Conservation (phyloP, 2,888 invertebrate species). For the Steinernema carpocapsae region DNA sequence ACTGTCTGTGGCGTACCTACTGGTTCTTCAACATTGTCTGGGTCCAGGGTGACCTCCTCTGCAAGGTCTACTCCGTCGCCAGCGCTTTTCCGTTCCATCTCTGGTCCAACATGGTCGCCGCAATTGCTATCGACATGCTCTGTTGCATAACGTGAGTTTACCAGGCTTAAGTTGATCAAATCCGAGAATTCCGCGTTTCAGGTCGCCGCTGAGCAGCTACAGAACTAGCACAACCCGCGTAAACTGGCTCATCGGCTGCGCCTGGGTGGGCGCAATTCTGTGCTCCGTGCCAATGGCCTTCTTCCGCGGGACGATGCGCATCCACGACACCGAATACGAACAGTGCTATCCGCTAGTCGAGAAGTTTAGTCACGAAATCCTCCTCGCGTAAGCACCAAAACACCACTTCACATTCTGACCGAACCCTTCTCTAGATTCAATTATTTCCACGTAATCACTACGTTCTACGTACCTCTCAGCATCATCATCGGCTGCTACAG, state of each 20-base stretch:
- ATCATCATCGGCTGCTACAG: constrained; percentile 58
- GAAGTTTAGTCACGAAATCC: constrained; percentile 46
- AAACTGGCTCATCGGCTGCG: constrained; percentile 51
- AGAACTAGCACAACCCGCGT: constrained; percentile 54
- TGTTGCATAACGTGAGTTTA: constrained; percentile 58
- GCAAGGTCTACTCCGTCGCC: constrained; percentile 58
- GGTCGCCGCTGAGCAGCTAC: constrained; percentile 60
- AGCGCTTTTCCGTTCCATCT: constrained; percentile 63
- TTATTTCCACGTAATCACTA: constrained; percentile 59
- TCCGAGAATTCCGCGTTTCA: constrained; percentile 42
- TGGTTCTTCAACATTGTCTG: constrained; percentile 63
- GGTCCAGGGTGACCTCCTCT: constrained; percentile 59
- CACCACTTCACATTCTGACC: background rate
- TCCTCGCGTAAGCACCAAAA: constrained; percentile 41
- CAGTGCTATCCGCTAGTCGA: constrained; percentile 56
- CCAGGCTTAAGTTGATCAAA: background rate
- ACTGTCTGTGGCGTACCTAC: constrained; percentile 63
- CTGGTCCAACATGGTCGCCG: constrained; percentile 65
- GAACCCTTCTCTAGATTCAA: constrained; percentile 45
- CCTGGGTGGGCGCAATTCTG: constrained; percentile 55
- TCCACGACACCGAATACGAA: constrained; percentile 41
- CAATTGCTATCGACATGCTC: constrained; percentile 64
- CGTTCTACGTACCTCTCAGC: constrained; percentile 61
- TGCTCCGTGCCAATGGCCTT: constrained; percentile 58
- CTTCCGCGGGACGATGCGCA: constrained; percentile 42